These are phyloP conservation scores for Cosmia pyralina DNA, from an alignment of 2,888 invertebrate genomes.

Conservation along the genomic window DNA sequence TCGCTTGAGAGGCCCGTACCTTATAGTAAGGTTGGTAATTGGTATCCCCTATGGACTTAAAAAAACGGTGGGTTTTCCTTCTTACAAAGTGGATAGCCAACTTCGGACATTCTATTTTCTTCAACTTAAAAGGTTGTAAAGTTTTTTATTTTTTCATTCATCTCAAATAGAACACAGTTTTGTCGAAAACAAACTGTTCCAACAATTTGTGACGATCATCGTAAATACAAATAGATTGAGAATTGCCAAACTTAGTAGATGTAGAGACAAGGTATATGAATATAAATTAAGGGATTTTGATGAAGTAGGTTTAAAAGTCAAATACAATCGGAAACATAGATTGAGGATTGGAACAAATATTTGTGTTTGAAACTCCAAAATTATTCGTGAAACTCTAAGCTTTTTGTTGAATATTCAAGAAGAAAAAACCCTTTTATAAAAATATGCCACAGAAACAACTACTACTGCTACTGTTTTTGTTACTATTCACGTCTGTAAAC, in stretches of 20 bases:
- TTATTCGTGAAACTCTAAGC: not conserved
- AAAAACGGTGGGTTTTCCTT: not conserved
- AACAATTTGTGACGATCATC: not conserved
- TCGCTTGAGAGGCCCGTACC: not conserved
- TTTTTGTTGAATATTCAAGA: constrained; percentile 1
- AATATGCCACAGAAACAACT: not conserved
- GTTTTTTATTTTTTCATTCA: too few species aligned
- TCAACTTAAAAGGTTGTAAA: too few species aligned
- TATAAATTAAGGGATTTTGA: constrained; percentile 9
- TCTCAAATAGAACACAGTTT: not conserved
- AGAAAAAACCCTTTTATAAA: not conserved
- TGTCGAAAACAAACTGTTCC: not conserved
- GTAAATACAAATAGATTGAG: not conserved
- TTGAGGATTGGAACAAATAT: constrained; percentile 8
- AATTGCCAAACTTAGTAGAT: not conserved
- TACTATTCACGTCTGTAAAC: too few species aligned
- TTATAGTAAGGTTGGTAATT: not conserved
- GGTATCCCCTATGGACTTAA: not conserved
- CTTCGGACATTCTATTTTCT: not conserved
- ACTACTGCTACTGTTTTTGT: too few species aligned
- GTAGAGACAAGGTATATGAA: constrained; percentile 12
- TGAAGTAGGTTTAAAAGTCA: constrained; percentile 15
- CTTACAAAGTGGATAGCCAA: not conserved
- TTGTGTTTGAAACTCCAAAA: constrained; percentile 33
- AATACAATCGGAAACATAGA: constrained; percentile 33